These are phyloP conservation scores for Leuctra nigra DNA, from an alignment of 2,888 invertebrate species.

Conservation along the genomic window DNA sequence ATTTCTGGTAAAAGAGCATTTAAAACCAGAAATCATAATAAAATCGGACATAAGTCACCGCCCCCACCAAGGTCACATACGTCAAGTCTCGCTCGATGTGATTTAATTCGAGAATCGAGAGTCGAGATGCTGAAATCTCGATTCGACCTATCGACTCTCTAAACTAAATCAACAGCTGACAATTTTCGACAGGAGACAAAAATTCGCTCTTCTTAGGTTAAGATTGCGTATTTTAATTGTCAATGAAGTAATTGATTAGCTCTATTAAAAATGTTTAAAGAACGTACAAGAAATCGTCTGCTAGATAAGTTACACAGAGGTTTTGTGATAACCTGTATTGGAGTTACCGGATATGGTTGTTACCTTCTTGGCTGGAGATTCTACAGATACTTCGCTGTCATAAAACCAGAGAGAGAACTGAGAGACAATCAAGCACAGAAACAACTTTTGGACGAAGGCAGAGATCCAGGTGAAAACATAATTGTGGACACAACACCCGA, in stretches of 20 bases:
- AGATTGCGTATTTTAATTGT: no score
- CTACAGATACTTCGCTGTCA: constrained; percentile 45
- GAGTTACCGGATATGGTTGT: constrained; percentile 47
- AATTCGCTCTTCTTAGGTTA: no score
- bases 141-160: no score
- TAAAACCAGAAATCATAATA: no score
- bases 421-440: constrained; percentile 41
- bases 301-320: constrained; percentile 49
- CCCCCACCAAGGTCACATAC: no score
- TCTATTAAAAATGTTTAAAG: constrained; percentile 39
- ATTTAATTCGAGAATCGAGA: no score
- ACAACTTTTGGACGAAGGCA: constrained; percentile 43
- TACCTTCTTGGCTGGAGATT: constrained; percentile 43
- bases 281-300: constrained; percentile 37
- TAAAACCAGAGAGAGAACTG: constrained; percentile 41
- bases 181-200: no score
- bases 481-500: constrained; percentile 1
- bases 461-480: constrained; percentile 1
- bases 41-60: no score
- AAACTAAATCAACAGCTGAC: no score
- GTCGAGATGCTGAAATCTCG: no score
- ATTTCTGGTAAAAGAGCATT: constrained; percentile 40
- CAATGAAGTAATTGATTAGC: no score
- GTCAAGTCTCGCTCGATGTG: no score
- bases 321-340: constrained; percentile 48